Evolutionary conservation across 1,140 invertebrate species (phyloP).

Genomic region (Cydia fagiglandana): DNA sequence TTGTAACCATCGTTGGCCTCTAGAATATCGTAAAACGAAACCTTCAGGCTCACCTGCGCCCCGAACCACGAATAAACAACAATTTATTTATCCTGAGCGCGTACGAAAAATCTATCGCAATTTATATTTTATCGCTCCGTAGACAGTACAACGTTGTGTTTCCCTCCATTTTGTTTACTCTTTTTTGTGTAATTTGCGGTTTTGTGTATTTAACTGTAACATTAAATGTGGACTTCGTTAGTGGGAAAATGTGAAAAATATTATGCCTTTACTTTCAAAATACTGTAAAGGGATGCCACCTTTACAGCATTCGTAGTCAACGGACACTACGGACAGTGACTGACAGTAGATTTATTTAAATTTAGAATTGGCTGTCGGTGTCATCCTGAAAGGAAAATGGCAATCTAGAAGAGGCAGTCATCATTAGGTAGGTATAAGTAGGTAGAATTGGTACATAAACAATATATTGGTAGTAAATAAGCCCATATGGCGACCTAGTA

Average conservation of each 20-base stretch:
- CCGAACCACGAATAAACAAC: slow-evolving; percentile 6
- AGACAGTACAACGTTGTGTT: background rate
- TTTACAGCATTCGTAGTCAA: too few relatives aligned
- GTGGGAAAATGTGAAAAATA: background rate
- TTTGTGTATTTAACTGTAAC: background rate
- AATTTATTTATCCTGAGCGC: slow-evolving; percentile 28
- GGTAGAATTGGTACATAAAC: too few relatives aligned
- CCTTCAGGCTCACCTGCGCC: slow-evolving; percentile 7
- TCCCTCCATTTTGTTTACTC: background rate
- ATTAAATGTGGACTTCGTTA: background rate
- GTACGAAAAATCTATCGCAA: slow-evolving; percentile 25
- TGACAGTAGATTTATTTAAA: too few relatives aligned
- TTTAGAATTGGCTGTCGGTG: too few relatives aligned
- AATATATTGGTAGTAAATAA: too few relatives aligned
- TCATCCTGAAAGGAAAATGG: too few relatives aligned
- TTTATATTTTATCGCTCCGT: slow-evolving; percentile 20
- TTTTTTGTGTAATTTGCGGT: slow-evolving; percentile 4
- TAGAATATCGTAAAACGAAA: slow-evolving; percentile 18
- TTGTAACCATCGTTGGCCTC: too few relatives aligned
- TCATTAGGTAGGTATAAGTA: too few relatives aligned
- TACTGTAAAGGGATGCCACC: too few relatives aligned
- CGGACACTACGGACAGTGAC: too few relatives aligned
- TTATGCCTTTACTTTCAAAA: background rate
- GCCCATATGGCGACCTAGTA: too few relatives aligned
- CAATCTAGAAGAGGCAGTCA: too few relatives aligned